These are phyloP conservation scores for Carassius gibelio DNA, from an alignment of 2,113 vertebrate species.

Conservation along the genomic window DNA sequence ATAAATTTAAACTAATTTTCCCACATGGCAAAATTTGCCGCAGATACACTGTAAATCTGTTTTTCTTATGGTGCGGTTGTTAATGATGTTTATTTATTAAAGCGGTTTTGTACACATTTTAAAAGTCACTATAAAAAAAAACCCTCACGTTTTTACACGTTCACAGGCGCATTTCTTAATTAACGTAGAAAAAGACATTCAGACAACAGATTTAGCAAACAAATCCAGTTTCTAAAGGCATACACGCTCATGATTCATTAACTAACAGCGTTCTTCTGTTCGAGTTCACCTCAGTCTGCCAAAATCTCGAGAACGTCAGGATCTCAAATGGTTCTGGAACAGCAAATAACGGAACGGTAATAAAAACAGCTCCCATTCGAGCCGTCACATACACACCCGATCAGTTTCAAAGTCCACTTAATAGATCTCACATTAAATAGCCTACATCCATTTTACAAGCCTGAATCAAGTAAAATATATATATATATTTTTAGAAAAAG, in stretches of 20 bases:
- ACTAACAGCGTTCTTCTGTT: background rate
- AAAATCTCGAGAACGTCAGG: conserved; percentile 3
- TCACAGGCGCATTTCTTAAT: background rate
- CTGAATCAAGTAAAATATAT: background rate
- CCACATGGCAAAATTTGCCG: background rate
- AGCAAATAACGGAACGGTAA: conserved; percentile 7
- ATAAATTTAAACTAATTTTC: background rate
- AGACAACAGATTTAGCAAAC: conserved; percentile 11
- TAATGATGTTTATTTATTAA: background rate
- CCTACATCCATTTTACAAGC: background rate
- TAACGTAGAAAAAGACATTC: background rate
- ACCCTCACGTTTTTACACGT: background rate
- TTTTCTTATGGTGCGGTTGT: background rate
- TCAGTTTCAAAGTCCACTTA: background rate
- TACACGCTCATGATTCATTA: background rate
- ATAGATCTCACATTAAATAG: background rate
- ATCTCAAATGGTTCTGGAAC: background rate
- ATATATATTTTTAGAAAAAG: background rate
- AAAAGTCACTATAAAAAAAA: background rate
- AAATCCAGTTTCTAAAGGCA: background rate
- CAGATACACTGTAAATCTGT: background rate
- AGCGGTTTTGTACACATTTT: background rate
- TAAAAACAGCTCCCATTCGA: conserved; percentile 10
- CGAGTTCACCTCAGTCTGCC: background rate
- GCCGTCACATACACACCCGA: background rate